phyloP scores from a whole-genome alignment of 2,888 invertebrate species.

The Ernsta delagoae region DNA sequence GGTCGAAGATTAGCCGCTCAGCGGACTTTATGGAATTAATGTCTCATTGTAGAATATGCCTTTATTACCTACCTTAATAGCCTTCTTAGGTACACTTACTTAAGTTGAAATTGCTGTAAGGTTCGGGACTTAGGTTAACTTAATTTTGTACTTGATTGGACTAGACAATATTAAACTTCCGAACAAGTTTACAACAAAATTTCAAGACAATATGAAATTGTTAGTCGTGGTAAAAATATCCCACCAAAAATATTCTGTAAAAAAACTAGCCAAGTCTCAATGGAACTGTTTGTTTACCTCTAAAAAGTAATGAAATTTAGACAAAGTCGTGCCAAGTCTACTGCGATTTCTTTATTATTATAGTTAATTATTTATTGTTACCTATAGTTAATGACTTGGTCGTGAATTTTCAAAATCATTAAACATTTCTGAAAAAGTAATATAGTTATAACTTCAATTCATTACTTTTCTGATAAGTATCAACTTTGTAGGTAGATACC shows the following conservation, averaged over 20 bases:
- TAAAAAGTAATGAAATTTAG: too few species aligned
- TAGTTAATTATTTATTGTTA: too few species aligned
- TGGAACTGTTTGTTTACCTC: too few species aligned
- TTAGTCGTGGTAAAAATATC: too few species aligned
- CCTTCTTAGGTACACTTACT: slow-evolving; percentile 33
- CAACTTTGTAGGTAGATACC: neutral
- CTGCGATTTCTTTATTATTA: too few species aligned
- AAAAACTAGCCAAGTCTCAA: too few species aligned
- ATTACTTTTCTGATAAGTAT: neutral
- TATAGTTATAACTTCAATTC: neutral
- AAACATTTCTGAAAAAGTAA: too few species aligned
- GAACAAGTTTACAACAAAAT: neutral
- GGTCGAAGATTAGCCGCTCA: slow-evolving; percentile 74
- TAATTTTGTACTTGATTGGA: neutral
- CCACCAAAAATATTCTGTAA: too few species aligned
- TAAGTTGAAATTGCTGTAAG: slow-evolving; percentile 18
- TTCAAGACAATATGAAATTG: neutral
- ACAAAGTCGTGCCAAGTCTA: too few species aligned
- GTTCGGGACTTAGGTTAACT: neutral
- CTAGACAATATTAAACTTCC: neutral
- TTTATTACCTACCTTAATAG: slow-evolving; percentile 53
- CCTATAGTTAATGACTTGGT: too few species aligned
- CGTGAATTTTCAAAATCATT: too few species aligned
- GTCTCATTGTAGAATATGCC: slow-evolving; percentile 62
- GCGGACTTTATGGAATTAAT: slow-evolving; percentile 67